These are phyloP conservation scores for Ophion ellenae DNA, from an alignment of 2,888 invertebrate genomes.

Conservation along the genomic window DNA sequence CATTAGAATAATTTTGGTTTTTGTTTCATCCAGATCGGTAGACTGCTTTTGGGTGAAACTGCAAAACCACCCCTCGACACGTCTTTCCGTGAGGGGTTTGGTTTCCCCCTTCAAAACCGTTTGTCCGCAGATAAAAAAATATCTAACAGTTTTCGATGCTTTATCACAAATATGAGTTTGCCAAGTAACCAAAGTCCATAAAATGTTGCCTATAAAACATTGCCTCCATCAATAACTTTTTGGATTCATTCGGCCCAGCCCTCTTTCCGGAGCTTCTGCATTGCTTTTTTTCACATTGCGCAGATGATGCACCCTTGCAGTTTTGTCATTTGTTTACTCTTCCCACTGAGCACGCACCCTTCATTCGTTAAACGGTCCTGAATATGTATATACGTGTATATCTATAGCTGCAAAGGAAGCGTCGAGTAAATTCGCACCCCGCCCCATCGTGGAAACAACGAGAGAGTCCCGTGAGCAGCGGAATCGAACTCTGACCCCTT, in stretches of 20 bases:
- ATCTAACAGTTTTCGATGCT: too few relatives aligned
- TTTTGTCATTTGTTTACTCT: constrained; percentile 82
- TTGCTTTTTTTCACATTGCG: background rate
- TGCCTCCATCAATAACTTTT: background rate
- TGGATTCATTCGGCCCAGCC: background rate
- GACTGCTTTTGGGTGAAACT: too few relatives aligned
- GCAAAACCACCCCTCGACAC: too few relatives aligned
- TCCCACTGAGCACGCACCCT: constrained; percentile 61
- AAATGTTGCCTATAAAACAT: too few relatives aligned
- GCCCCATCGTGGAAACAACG: constrained; percentile 73
- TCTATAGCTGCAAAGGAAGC: constrained; percentile 31
- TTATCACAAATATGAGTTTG: too few relatives aligned
- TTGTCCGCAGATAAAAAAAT: too few relatives aligned
- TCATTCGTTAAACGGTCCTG: constrained; percentile 20
- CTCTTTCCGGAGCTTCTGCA: background rate
- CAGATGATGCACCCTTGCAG: constrained; percentile 43
- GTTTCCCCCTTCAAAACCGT: too few relatives aligned
- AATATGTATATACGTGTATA: background rate
- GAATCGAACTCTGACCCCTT: constrained; percentile 81
- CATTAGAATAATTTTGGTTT: too few relatives aligned
- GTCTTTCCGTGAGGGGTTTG: too few relatives aligned
- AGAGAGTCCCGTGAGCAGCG: constrained; percentile 73
- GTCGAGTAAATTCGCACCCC: constrained; percentile 62
- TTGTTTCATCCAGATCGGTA: too few relatives aligned
- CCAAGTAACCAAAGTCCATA: too few relatives aligned